A percentile compares a stretch with the other conserved stretches of the same genome.
Evolutionary conservation across 1,140 invertebrate species (phyloP).

Genomic region (Helicoverpa armigera): DNA sequence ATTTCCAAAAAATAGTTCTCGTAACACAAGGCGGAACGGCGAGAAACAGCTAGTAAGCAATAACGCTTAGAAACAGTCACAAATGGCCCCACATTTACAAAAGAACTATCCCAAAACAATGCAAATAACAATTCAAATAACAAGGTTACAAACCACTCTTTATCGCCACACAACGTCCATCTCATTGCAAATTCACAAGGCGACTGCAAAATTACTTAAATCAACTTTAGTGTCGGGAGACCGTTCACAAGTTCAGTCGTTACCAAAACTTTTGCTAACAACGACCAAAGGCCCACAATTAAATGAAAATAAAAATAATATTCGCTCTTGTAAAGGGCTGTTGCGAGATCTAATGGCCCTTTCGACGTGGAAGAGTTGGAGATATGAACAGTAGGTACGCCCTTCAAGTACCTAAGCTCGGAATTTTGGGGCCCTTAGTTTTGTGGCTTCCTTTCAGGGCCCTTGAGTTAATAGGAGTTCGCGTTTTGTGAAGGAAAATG

Average conservation of each 20-base stretch:
- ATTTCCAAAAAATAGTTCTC: too few relatives aligned
- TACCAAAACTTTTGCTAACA: background rate
- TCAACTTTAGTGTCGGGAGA: constrained; percentile 24
- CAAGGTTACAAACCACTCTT: constrained; percentile 9
- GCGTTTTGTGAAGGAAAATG: background rate
- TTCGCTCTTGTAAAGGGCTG: constrained; percentile 19
- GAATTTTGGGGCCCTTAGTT: background rate
- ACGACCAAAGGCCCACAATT: constrained; percentile 12
- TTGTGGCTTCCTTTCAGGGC: background rate
- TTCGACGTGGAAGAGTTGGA: constrained; percentile 25
- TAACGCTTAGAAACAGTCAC: too few relatives aligned
- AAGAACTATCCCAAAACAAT: constrained; percentile 1
- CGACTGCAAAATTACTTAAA: constrained; percentile 35
- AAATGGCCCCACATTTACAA: background rate
- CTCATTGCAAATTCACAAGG: constrained; percentile 31
- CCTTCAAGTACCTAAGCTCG: background rate
- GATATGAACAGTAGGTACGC: constrained; percentile 9
- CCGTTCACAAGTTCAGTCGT: constrained; percentile 35
- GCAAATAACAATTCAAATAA: constrained; percentile 1
- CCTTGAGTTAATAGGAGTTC: constrained; percentile 7
- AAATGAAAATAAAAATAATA: constrained; percentile 40
- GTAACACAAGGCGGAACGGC: too few relatives aligned
- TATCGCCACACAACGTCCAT: constrained; percentile 9
- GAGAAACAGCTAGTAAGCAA: too few relatives aligned
- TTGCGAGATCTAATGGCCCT: constrained; percentile 26